Evolutionary conservation across 1,140 invertebrate species (phyloP), one percentile per base, ranked within the genome.

Genomic region (Zaprionus camerounensis): DNA sequence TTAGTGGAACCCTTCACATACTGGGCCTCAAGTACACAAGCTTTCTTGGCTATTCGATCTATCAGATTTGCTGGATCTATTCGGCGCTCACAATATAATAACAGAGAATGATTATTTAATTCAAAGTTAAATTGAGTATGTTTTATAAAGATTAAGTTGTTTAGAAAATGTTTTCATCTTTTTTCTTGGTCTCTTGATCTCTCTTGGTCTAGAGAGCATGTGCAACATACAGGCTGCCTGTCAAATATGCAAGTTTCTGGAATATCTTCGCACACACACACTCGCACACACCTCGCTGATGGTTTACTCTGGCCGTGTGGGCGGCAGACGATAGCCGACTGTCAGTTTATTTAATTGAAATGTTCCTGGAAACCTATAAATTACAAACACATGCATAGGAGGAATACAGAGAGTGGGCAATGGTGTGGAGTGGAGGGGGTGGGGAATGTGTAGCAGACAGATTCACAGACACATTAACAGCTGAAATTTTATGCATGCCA

Each of bases 301-400:
- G 65, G 61, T 56, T 77, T 17, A 68, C 70, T 71, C 44, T 26
- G 70, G 56, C 49, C 38, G 44, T 24, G 65, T 38, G 34, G 71
- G 64, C 57, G 31, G 44, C 49, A 22, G 51, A 31, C 65, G 51
- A 57, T 70, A 58, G 67, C 56, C 71, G 71, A 46, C 83, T 87
- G 83, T 87, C 80, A 87, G 82, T 87, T 85, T 82, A 87, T 85
- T 85, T 87, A 87, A 85, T 85, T 85, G 82, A 85, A 85, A 85
- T 87, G 82, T 82, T 87, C 34, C 80, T 80, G 71, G 49, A 80
- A 87, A 80, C 83, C 82, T 87, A 86, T 87, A 87, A 85, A 85
- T 73, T 87, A 82, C 76, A 77, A 71, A 76, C 64, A 82, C 63
- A 82, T 81, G 63, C 73, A 68, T 62, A 41, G 59, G 61, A 68